phyloP scores from a whole-genome alignment of 2,888 invertebrate species.

The Drosophila borealis region DNA sequence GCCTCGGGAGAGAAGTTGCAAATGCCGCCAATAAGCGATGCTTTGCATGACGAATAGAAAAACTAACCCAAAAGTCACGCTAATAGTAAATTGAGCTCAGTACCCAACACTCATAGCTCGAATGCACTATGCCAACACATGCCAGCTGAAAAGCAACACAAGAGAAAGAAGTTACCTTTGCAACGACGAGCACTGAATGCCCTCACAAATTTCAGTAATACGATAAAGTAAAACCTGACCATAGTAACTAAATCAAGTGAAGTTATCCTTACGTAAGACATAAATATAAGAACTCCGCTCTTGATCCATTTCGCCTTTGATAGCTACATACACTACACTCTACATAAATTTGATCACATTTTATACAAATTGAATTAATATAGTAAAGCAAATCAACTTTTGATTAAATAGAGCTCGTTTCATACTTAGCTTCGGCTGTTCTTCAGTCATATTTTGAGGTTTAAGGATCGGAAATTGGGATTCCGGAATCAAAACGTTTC shows the following conservation, averaged over 20 bases:
- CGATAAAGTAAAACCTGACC: not conserved
- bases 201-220: not conserved
- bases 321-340: too few species aligned
- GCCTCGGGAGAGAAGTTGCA: slow-evolving; percentile 23
- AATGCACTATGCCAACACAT: slow-evolving; percentile 55
- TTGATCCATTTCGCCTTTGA: too few species aligned
- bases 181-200: slow-evolving; percentile 2
- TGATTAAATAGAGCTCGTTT: too few species aligned
- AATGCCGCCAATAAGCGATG: slow-evolving; percentile 68
- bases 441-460: too few species aligned
- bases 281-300: too few species aligned
- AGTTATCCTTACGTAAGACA: not conserved
- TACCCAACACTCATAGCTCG: slow-evolving; percentile 47
- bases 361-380: too few species aligned
- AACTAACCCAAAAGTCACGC: slow-evolving; percentile 81
- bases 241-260: not conserved
- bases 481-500: too few species aligned
- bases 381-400: too few species aligned
- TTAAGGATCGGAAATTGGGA: too few species aligned
- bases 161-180: not conserved
- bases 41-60: slow-evolving; percentile 78
- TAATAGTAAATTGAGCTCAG: slow-evolving; percentile 78
- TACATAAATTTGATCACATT: too few species aligned
- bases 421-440: too few species aligned
- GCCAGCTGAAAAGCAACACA: slow-evolving; percentile 22